Evolutionary conservation across 2,888 invertebrate genomes (phyloP), one percentile per base, ranked within the genome.

Genomic region (Linyphia triangularis): DNA sequence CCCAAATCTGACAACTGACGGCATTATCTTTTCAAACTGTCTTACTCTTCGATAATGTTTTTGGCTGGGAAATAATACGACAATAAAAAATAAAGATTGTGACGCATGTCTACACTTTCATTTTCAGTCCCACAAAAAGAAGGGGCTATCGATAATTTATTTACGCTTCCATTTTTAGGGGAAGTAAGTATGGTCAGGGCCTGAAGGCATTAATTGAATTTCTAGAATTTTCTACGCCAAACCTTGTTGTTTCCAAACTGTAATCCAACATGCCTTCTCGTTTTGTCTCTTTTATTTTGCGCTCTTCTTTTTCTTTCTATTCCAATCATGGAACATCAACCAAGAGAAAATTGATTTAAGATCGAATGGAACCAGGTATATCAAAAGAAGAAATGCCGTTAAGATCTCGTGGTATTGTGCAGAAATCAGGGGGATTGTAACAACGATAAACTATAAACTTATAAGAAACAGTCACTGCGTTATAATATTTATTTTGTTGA

Each of bases 311-410:
- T n/a, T 28, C 2, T 10, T 24, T 37, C 61, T 40, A n/a, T 16
- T 40, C 61, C 70, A 70, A 82, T 82, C 59, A 59, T 61, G 57
- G 30, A 30, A 5, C 73, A 30, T 33, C 33, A 24, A 22, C 5
- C 70, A 40, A 13, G 13, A 63, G 51, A 57, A 82, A 83, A 83
- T 43, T 83, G 83, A 83, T 83, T 83, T 73, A 83, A 83, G 57
- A 19, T n/a, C 30, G 59, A 43, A 73, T 65, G 73, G 51, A 70
- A 51, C 19, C 63, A 65, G 33, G 83, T 73, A 33, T 73, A 73
- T 65, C 72, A 28, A 72, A 72, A 63, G 51, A 61, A n/a, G 26
- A 33, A 40, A 83, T 51, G 22, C 65, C 43, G 13, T 70, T 59
- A 59, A 30, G 33, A 70, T 59, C 4, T 63, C 6, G 16, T 59